Evolutionary conservation across 1,140 invertebrate genomes (phyloP), one percentile per base, ranked within the genome.

Genomic region (Bombus waltoni): DNA sequence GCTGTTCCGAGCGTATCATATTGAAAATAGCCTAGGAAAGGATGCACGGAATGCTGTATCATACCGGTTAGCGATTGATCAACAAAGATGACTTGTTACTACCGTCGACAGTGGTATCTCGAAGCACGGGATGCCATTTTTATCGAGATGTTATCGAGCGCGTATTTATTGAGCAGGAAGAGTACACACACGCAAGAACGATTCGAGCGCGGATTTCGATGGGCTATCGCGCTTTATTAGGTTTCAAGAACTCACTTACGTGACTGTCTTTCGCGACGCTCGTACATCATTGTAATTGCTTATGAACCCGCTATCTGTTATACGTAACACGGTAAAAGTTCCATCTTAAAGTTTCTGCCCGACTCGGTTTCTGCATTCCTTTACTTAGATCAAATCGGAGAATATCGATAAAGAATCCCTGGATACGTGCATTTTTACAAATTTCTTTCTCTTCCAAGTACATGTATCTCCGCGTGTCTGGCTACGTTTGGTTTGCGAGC

Each of bases 51-150:
- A 80, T 80, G 83, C 83, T 79, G 76, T 80, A 85, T 85, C 83
- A 85, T 85, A 80, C 83, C 53, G 76, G 76, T 72, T 62, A 65
- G 53, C 77, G 83, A 85, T 85, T 85, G 83, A 85, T 85, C 83
- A 80, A 85, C 83, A 85, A 80, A 85, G 83, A 85, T 85, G 83
- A 85, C 83, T 85, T 62, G 76, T 85, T 85, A 85, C 83, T 83
- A 83, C 81, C 65, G 68, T 85, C 83, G 76, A 80, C 83, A 38
- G 76, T 22, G 62, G 62, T 57, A 78, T 78, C 74, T 57, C 38
- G 5, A 18, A 25, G 35, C 62, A 70, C 25, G n/a, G 44, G 22
- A 22, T 57, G 13, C 18, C 65, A 83, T 70, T 83, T 83, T 78
- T 83, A 70, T 78, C 62, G 62, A 68, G 81, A 83, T 83, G 35